These are phyloP conservation scores for Pemphredon lugubris DNA, from an alignment of 2,888 invertebrate genomes.

Conservation along the genomic window DNA sequence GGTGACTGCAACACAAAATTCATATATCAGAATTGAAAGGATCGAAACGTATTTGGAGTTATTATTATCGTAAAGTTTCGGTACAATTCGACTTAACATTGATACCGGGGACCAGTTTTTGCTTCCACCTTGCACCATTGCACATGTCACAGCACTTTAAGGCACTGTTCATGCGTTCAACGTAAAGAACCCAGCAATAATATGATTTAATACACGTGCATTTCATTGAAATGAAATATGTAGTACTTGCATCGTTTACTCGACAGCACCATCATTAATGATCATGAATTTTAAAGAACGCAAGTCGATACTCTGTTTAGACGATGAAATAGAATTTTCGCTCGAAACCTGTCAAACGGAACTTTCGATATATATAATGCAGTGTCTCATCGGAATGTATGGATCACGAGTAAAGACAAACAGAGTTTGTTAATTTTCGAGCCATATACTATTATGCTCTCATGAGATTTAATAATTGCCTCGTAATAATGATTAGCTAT, in stretches of 20 bases:
- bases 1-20: too few species aligned
- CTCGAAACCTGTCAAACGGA: neutral
- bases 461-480: conserved; percentile 4
- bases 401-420: neutral
- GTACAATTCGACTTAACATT: too few species aligned
- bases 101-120: too few species aligned
- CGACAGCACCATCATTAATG: neutral
- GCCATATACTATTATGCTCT: conserved; percentile 20
- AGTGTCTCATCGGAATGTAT: neutral
- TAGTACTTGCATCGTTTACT: neutral
- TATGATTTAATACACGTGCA: neutral
- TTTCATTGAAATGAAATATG: neutral
- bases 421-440: conserved; percentile 4
- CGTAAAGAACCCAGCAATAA: neutral
- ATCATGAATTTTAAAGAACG: too few species aligned
- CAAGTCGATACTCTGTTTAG: neutral
- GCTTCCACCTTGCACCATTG: conserved; percentile 19
- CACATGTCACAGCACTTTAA: conserved; percentile 24
- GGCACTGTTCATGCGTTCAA: conserved; percentile 8
- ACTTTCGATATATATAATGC: neutral
- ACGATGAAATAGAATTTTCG: neutral
- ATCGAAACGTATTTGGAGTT: too few species aligned
- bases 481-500: neutral
- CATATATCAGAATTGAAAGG: too few species aligned
- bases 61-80: too few species aligned